Percentiles rank a stretch among this genome's conserved stretches.
Conservation (phyloP, 2,888 invertebrate species). For the Baccha elongata region DNA sequence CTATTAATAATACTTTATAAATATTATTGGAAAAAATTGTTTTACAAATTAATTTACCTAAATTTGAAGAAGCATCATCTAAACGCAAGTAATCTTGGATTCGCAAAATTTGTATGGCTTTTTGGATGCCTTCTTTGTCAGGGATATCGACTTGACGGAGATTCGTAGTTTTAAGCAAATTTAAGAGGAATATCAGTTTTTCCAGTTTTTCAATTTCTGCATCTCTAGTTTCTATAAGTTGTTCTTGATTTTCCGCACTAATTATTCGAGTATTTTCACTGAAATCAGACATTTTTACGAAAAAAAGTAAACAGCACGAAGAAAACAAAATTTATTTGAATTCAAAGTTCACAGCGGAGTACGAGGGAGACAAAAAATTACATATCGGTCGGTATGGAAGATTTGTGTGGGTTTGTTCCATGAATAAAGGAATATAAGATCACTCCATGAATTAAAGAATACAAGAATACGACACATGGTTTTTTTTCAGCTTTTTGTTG, state of each 20-base stretch:
- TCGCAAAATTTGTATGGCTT: conserved; percentile 74
- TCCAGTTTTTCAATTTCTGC: conserved; percentile 76
- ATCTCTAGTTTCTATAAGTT: conserved; percentile 75
- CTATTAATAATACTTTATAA: conserved; percentile 9
- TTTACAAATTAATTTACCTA: conserved; percentile 75
- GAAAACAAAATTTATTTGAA: conserved; percentile 5
- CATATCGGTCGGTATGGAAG: conserved; percentile 31
- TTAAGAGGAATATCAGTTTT: conserved; percentile 77
- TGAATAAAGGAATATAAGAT: too few relatives aligned
- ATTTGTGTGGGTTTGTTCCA: not conserved
- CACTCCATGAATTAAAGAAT: too few relatives aligned
- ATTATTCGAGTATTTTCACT: conserved; percentile 76
- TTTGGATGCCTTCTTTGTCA: conserved; percentile 72
- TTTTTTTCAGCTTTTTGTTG: too few relatives aligned
- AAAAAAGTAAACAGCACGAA: not conserved
- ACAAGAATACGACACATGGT: too few relatives aligned
- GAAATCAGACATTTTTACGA: conserved; percentile 57
- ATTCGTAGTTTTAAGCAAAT: conserved; percentile 74
- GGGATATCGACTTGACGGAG: conserved; percentile 45
- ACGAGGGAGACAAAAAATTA: too few relatives aligned
- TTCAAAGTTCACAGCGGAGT: conserved; percentile 40
- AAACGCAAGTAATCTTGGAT: conserved; percentile 75
- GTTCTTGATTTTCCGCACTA: conserved; percentile 76
- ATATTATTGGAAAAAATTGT: not conserved
- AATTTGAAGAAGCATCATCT: conserved; percentile 61